Conservation (phyloP, 2,888 invertebrate species). For the Caenorhabditis panamensis region DNA sequence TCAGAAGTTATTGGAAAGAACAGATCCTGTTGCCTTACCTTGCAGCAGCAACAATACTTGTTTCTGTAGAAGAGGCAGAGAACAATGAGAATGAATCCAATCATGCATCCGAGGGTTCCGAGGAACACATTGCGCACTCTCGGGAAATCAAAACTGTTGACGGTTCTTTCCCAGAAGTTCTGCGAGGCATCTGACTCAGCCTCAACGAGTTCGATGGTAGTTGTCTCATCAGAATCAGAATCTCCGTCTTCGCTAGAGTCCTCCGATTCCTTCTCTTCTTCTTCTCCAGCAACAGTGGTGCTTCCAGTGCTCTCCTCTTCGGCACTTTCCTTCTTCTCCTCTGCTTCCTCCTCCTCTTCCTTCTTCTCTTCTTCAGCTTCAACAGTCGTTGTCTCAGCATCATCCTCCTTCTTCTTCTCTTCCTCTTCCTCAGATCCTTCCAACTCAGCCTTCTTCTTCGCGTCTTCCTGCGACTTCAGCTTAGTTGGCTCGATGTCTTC, state of each 20-base stretch:
- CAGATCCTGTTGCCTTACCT: slow-evolving; percentile 29
- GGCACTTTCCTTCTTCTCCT: slow-evolving; percentile 29
- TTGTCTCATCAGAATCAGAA: slow-evolving; percentile 51
- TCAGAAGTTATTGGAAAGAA: too few relatives aligned
- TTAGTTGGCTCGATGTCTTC: slow-evolving; percentile 55
- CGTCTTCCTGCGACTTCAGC: slow-evolving; percentile 59
- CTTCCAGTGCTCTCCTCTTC: slow-evolving; percentile 39
- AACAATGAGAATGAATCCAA: slow-evolving; percentile 27
- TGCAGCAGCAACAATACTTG: slow-evolving; percentile 46
- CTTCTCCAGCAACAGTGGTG: slow-evolving; percentile 34
- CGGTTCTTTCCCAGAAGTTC: slow-evolving; percentile 47
- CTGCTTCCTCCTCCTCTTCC: slow-evolving; percentile 34
- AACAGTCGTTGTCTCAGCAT: background rate
- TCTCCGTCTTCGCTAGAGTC: slow-evolving; percentile 40
- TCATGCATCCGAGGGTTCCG: slow-evolving; percentile 41
- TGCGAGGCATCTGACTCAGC: slow-evolving; percentile 38
- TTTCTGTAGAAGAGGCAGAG: slow-evolving; percentile 43
- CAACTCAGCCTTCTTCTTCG: slow-evolving; percentile 49
- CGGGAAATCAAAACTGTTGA: slow-evolving; percentile 43
- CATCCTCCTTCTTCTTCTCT: slow-evolving; percentile 42
- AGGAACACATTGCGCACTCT: slow-evolving; percentile 50
- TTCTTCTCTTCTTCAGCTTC: slow-evolving; percentile 25
- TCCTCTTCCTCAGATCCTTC: slow-evolving; percentile 41
- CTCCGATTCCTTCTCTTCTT: slow-evolving; percentile 38
- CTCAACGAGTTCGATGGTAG: slow-evolving; percentile 50